These are phyloP conservation scores for Neopelma chrysocephalum DNA, from an alignment of 2,797 vertebrate genomes.

Conservation along the genomic window DNA sequence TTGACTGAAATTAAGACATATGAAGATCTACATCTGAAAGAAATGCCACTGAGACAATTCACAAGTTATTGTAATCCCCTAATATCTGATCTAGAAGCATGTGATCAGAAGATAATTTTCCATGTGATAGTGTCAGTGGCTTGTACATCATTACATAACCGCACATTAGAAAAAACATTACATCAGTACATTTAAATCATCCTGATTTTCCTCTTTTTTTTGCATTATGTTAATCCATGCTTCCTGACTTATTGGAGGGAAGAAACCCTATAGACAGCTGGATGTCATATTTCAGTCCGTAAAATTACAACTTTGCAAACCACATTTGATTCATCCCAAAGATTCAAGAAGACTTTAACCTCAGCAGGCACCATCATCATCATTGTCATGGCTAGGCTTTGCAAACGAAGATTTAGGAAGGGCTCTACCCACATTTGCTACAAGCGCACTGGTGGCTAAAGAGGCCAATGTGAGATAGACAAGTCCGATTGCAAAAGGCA, in stretches of 20 bases:
- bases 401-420: no score
- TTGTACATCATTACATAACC: slow-evolving; percentile 9
- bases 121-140: neutral
- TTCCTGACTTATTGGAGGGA: neutral
- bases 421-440: no score
- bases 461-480: no score
- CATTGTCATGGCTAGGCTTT: no score
- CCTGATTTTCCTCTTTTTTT: neutral
- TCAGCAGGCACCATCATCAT: neutral
- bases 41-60: neutral
- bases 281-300: neutral
- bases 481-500: no score
- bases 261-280: neutral
- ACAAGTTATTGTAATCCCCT: neutral
- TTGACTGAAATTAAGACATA: neutral
- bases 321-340: neutral
- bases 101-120: slow-evolving; percentile 49
- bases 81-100: slow-evolving; percentile 54
- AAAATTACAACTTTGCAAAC: neutral
- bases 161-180: slow-evolving; percentile 5
- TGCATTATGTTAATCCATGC: neutral
- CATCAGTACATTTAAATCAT: slow-evolving; percentile 25
- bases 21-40: slow-evolving; percentile 26
- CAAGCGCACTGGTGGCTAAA: no score
- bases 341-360: neutral